Conservation (phyloP, 2,113 vertebrate genomes). For the Chaetodon auriga region DNA sequence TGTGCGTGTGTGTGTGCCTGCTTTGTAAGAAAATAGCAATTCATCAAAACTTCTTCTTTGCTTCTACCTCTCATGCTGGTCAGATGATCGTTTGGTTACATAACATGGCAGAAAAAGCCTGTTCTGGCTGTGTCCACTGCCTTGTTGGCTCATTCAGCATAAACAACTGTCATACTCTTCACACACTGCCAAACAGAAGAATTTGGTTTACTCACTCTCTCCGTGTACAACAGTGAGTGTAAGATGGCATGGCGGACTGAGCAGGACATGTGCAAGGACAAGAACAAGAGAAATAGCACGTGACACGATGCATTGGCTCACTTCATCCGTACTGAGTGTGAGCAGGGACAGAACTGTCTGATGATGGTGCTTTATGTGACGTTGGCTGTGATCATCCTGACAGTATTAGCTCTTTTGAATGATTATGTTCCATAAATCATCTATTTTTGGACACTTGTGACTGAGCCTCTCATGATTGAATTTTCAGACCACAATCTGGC, state of each 20-base stretch:
- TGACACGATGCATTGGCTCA: constrained; percentile 12
- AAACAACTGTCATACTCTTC: constrained; percentile 30
- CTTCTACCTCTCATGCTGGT: not conserved
- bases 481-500: constrained; percentile 11
- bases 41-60: not conserved
- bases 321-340: not conserved
- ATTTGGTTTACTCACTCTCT: constrained; percentile 31
- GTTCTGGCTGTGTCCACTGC: constrained; percentile 10
- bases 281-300: not conserved
- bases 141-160: constrained; percentile 34
- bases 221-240: not conserved
- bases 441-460: constrained; percentile 18
- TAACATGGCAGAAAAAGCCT: constrained; percentile 26
- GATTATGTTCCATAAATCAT: constrained; percentile 16
- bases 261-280: constrained; percentile 5
- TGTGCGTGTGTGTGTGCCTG: not conserved
- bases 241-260: not conserved
- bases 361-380: constrained; percentile 4
- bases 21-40: not conserved
- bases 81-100: constrained; percentile 20
- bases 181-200: constrained; percentile 33
- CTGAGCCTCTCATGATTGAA: constrained; percentile 12
- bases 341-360: not conserved
- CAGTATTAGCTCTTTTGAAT: constrained; percentile 9
- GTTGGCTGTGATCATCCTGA: not conserved